These are phyloP conservation scores for Oriolus oriolus DNA, from an alignment of 2,113 vertebrate genomes.

Conservation along the genomic window DNA sequence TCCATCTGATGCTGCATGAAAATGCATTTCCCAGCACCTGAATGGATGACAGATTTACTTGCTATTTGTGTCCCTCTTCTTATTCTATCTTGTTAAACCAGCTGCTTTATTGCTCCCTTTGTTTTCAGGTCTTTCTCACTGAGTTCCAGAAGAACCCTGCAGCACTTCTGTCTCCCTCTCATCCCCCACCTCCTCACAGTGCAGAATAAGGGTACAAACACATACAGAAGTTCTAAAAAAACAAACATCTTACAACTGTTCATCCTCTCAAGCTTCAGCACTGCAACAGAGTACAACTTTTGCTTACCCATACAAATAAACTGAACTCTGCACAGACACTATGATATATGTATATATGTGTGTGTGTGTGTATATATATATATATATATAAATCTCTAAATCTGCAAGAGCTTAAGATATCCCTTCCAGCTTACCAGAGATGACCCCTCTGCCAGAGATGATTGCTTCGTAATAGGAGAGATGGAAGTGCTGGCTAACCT, in stretches of 20 bases:
- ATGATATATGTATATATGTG: background rate
- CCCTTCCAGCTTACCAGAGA: background rate
- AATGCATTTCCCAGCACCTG: background rate
- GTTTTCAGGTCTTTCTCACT: background rate
- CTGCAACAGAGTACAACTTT: background rate
- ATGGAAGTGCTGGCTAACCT: background rate
- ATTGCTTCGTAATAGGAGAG: background rate
- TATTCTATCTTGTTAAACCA: background rate
- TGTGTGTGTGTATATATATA: too few relatives aligned
- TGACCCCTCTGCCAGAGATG: background rate
- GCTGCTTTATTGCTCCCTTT: background rate
- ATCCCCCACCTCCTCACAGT: background rate
- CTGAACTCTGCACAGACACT: background rate
- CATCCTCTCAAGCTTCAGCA: background rate
- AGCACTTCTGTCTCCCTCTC: background rate
- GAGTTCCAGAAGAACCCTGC: background rate
- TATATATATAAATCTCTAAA: background rate
- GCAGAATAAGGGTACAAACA: background rate
- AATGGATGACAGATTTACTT: rapidly evolving
- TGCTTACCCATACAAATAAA: background rate
- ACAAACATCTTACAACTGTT: background rate
- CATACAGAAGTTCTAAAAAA: background rate
- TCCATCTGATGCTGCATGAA: background rate
- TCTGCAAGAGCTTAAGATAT: background rate
- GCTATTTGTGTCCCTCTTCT: background rate